Base-by-base conservation (phyloP, 64 coral and sea anemone genomes). In the Catalaphyllia jardinei region DNA sequence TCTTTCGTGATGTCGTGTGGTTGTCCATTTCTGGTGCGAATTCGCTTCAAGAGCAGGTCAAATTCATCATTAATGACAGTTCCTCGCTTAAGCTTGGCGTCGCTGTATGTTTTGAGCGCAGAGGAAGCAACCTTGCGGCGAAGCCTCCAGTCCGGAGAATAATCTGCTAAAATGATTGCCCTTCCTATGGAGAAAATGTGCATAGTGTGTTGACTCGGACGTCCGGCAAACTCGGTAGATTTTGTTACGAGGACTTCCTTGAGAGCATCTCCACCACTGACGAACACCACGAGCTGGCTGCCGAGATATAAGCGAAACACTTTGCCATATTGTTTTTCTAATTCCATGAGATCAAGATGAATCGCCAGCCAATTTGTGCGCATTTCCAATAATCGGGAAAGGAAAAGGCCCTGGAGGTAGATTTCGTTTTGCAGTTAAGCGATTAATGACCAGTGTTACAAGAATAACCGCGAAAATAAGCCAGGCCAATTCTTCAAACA, bases 1-100 rank as follows among this genome's bases (percentile, higher is more conserved):
- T 86, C 79, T 86, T 91, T 91, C 3, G 50, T 62, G 22, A 91
- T 65, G 39, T 91, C 89, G 22, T 35, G 54, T 8, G 89, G 50
- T 67, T 88, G 52, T 73, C 60, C 86, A 8, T 88, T 73, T 31
- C 62, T 22, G 31, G 14, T 29, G 50, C 74, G 39, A 28, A 87
- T 24, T 29, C 86, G 67, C 57, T 75, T 75, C 50, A 67, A 87
- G 18, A 88, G 86, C n/a, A 75, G 51, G 31, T 31, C 71, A 24
- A 88, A 25, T 63, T 88, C 86, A 28, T 76, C 42, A 4, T 62
- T 28, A 22, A 88, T 88, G 29, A 74, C 67, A 1, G 75, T 29
- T 28, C 59, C 52, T 29, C 76, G 30, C 20, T 87, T 63, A 27
- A 88, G 55, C 19, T 19, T 19, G 63, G 0, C 19, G 19, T 18